These are phyloP conservation scores for Cenopis cana DNA, from an alignment of 2,888 invertebrate species.

Conservation along the genomic window DNA sequence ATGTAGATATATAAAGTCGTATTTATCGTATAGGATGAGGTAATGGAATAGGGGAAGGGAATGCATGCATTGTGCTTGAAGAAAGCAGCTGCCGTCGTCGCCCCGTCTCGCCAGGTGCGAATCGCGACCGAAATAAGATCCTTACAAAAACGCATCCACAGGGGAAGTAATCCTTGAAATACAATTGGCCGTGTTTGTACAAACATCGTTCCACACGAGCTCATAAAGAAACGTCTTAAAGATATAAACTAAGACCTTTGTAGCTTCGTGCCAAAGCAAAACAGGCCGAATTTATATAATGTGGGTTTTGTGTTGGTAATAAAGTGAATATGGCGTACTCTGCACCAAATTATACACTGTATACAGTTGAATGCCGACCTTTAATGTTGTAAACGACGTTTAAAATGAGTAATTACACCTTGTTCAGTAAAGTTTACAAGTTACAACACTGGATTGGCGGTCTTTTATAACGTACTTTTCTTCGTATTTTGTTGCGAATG, in stretches of 20 bases:
- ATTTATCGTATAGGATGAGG: slow-evolving; percentile 24
- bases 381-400: background rate
- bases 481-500: background rate
- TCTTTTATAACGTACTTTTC: background rate
- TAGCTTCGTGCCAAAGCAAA: slow-evolving; percentile 8
- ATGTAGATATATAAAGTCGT: slow-evolving; percentile 26
- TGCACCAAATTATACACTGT: background rate
- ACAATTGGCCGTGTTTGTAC: slow-evolving; percentile 3
- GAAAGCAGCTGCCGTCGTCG: slow-evolving; percentile 60
- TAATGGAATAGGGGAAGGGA: slow-evolving; percentile 37
- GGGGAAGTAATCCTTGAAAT: slow-evolving; percentile 29
- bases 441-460: background rate
- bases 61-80: slow-evolving; percentile 46
- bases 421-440: background rate
- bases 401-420: background rate
- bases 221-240: slow-evolving; percentile 11
- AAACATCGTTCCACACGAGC: slow-evolving; percentile 4
- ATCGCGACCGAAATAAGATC: slow-evolving; percentile 20
- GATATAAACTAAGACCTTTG: slow-evolving; percentile 11
- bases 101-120: slow-evolving; percentile 44
- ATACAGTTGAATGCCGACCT: background rate
- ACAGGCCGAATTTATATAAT: background rate
- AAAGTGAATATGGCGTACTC: background rate
- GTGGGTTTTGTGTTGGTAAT: background rate
- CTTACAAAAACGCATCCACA: slow-evolving; percentile 30